phyloP scores from a whole-genome alignment of 2,888 invertebrate species.

The Epinotia demarniana region DNA sequence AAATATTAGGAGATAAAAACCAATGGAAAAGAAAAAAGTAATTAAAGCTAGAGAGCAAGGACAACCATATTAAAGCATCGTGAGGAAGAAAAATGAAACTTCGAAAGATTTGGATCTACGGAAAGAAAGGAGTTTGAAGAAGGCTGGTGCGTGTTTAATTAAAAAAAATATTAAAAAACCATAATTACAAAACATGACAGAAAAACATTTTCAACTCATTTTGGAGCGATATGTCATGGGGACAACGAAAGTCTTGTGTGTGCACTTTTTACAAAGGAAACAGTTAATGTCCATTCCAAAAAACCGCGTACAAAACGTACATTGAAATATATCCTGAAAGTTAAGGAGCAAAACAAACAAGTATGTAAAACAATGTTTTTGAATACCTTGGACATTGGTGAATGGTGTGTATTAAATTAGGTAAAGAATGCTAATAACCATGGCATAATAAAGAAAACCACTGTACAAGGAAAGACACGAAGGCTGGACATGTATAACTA shows the following conservation, averaged over 20 bases:
- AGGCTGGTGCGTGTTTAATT: constrained; percentile 14
- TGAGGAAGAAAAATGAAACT: constrained; percentile 24
- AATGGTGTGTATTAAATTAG: constrained; percentile 24
- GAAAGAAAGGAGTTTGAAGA: constrained; percentile 24
- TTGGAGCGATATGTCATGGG: constrained; percentile 25
- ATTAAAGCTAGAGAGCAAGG: constrained; percentile 23
- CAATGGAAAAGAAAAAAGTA: constrained; percentile 27
- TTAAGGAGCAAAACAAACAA: constrained; percentile 26
- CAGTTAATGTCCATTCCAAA: constrained; percentile 9
- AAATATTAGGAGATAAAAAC: constrained; percentile 16
- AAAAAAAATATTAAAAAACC: no score
- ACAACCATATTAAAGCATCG: constrained; percentile 19
- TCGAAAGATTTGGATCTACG: constrained; percentile 19
- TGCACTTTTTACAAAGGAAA: constrained; percentile 25
- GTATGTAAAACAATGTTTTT: constrained; percentile 24
- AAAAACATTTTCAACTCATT: constrained; percentile 11
- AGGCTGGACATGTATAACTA: no score
- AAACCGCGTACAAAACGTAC: constrained; percentile 24
- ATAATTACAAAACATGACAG: constrained; percentile 20
- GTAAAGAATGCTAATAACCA: constrained; percentile 10
- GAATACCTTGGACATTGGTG: constrained; percentile 26
- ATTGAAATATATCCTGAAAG: constrained; percentile 16
- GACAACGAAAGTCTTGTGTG: constrained; percentile 20
- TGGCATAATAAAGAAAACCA: constrained; percentile 10
- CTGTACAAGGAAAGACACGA: constrained; percentile 9